Base-by-base conservation (phyloP, 2,113 vertebrate genomes). In the Eubucco bourcierii region DNA sequence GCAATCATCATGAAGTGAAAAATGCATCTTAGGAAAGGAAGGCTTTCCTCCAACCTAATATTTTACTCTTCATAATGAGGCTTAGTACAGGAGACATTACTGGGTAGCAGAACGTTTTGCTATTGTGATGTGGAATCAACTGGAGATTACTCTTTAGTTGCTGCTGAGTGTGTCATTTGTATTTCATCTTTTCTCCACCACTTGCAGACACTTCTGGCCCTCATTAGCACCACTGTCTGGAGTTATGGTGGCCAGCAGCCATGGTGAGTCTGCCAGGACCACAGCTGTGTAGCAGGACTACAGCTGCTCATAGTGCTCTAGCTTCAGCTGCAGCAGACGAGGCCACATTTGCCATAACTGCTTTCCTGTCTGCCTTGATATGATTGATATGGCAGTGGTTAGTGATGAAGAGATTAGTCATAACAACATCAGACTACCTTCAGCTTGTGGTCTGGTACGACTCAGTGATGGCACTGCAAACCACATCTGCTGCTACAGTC, bases 301-400 rank as follows among this genome's bases (percentile, higher is more conserved):
- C 61, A 78, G 93, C 70, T 95, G 95, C 86, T 79, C 9, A 0
- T 25, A 24, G 71, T 12, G 79, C 31, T 6, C 15, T 88, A 93
- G 83, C 80, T 91, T 65, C 96, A 93, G 92, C 95, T 95, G 96
- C 90, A 86, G 37, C 86, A 70, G 39, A 1, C 9, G 9, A 78
- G 41, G 41, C 28, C 50, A 9, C 60, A 25, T 71, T 67, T 80
- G 84, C 58, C 82, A 79, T 73, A 16, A 72, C 6, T 27, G 16
- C 6, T 68, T 71, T 86, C 24, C 84, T 74, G 79, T 41, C 68
- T 24, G 63, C 37, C 33, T 92, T 15, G 25, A 29, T 55, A 6
- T 63, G 86, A 64, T 75, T 31, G 93, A 60, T 87, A 20, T 4
- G 19, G 25, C 12, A 64, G 50, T 10, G 20, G 19, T 7, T 12